Evolutionary conservation across 2,797 vertebrate species (phyloP), one percentile per base, ranked within the genome.

Genomic region (Microcaecilia unicolor): DNA sequence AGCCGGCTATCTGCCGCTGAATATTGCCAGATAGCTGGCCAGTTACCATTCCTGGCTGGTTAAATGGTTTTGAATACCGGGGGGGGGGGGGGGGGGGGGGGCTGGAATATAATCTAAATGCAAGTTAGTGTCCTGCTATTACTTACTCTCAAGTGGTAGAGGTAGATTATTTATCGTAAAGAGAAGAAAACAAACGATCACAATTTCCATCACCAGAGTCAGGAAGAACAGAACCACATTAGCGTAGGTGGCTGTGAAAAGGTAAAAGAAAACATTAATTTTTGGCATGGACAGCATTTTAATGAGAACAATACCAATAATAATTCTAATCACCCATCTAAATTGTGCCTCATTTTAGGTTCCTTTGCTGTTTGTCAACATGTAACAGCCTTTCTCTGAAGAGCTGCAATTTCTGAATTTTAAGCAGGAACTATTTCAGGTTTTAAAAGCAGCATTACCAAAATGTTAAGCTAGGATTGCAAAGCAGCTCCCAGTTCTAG

Each of bases 171-270:
- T 58, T 44, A 90, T 15, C 0, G 84, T 89, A 23, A 88, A 90
- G 27, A 94, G 86, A 28, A 92, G 78, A 31, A 92, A 83, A 48
- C 88, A 90, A 33, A 92, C 19, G 10, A 84, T 55, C 46, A 85
- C 31, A 18, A 86, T 54, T 68, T 93, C 89, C 87, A 91, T 87
- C 29, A 74, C 28, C 21, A 60, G 23, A 24, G 85, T 88, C 48
- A 80, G 35, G 43, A 72, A 53, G 46, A 93, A 51, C 28, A 91
- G 68, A 43, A 91, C 76, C 39, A 87, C 3, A 15, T 89, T 89
- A 13, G 68, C 67, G 37, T 76, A 75, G 38, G 81, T 66, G 61
- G 87, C 90, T 94, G 67, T 34, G 14, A 39, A 37, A 37, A 56
- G 35, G 46, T 53, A 49, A 15, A 5, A 33, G 33, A 48, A 48